A percentile compares a stretch with the other conserved stretches of the same genome.
phyloP scores from a whole-genome alignment of 1,140 invertebrate species.

The Pseudoatta argentina region DNA sequence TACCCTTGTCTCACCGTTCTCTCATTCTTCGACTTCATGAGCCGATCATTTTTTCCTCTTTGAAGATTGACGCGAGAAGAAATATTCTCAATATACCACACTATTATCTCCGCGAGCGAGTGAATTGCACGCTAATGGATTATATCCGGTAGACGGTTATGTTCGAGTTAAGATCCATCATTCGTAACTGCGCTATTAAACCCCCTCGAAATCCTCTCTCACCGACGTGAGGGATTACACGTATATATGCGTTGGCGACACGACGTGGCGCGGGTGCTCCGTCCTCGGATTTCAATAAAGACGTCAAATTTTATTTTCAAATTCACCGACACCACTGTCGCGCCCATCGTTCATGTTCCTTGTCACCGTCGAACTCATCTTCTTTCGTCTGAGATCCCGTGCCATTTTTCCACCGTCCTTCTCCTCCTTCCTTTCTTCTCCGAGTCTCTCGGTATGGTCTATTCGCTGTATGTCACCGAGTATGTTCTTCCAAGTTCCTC shows the following conservation, averaged over 20 bases:
- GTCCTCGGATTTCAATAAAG: constrained; percentile 77
- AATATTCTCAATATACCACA: constrained; percentile 6
- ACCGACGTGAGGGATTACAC: constrained; percentile 45
- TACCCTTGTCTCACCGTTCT: constrained; percentile 11
- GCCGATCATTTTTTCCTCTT: not conserved
- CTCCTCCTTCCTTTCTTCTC: not conserved
- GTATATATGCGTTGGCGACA: constrained; percentile 33
- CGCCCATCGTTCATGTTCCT: constrained; percentile 75
- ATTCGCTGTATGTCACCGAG: constrained; percentile 7
- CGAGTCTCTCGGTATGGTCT: not conserved
- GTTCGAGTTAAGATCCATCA: constrained; percentile 71
- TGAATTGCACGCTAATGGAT: constrained; percentile 66
- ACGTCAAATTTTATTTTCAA: constrained; percentile 80
- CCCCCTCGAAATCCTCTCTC: not conserved
- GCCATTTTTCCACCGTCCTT: constrained; percentile 36
- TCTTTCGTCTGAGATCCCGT: constrained; percentile 17
- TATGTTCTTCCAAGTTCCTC: not conserved
- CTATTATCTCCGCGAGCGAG: constrained; percentile 31
- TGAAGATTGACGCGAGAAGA: not conserved
- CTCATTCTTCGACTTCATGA: constrained; percentile 11
- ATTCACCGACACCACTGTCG: constrained; percentile 68
- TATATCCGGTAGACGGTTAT: constrained; percentile 25
- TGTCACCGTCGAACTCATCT: constrained; percentile 67
- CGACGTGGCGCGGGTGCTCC: constrained; percentile 43
- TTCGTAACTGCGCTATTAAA: constrained; percentile 63